phyloP scores from a whole-genome alignment of 2,797 vertebrate genomes.

The Macropus fuliginosus region DNA sequence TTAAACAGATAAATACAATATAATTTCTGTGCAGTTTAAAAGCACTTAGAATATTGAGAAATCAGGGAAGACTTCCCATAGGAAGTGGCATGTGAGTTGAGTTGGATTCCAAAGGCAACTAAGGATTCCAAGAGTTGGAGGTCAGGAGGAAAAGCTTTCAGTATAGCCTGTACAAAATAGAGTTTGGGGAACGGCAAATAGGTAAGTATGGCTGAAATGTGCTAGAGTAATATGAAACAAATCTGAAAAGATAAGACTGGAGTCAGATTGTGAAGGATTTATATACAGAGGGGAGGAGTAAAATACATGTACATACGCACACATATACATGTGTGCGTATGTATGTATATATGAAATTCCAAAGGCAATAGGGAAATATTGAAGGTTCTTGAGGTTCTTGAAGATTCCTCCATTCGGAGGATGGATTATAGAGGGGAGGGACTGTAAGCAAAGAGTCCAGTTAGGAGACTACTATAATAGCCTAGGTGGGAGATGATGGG shows the following conservation, averaged over 20 bases:
- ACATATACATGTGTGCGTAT: too few species aligned
- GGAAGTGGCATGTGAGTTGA: not conserved
- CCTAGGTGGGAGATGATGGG: not conserved
- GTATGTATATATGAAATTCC: not conserved
- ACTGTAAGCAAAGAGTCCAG: rapidly evolving
- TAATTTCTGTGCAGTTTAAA: not conserved
- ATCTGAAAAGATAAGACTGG: not conserved
- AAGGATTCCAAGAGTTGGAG: not conserved
- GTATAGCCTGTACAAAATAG: too few species aligned
- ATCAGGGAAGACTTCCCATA: not conserved
- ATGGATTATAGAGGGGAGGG: not conserved
- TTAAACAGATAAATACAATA: not conserved
- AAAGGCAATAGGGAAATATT: not conserved
- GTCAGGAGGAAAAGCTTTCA: rapidly evolving
- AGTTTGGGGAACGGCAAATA: not conserved
- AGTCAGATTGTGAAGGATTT: too few species aligned
- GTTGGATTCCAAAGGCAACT: not conserved
- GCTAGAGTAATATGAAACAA: not conserved
- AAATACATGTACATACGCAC: too few species aligned
- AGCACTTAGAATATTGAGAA: not conserved
- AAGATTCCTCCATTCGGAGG: not conserved
- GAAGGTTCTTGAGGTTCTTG: too few species aligned
- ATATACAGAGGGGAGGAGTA: rapidly evolving
- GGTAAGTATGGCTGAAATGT: not conserved
- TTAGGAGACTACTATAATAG: not conserved